Conservation (phyloP, 2,888 invertebrate species). For the Homarus gammarus region DNA sequence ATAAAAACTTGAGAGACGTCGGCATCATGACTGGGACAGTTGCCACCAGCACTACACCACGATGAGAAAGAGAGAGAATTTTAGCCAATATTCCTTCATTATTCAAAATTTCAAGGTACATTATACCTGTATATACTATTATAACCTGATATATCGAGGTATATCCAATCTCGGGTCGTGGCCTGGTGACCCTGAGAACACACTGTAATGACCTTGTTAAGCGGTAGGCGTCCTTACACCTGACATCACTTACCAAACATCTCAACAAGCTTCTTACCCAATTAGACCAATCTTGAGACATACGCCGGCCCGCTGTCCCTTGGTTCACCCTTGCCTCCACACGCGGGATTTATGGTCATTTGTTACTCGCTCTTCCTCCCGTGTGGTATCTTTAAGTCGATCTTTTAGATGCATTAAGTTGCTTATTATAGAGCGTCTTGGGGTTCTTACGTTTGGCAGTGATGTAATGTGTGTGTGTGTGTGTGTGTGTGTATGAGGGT, state of each 20-base stretch:
- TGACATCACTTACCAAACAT: constrained; percentile 51
- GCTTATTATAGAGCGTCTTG: constrained; percentile 36
- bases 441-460: constrained; percentile 59
- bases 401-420: not conserved
- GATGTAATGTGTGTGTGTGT: constrained; percentile 55
- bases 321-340: not conserved
- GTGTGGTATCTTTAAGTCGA: not conserved
- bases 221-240: not conserved
- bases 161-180: too few relatives aligned
- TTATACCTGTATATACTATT: too few relatives aligned
- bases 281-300: constrained; percentile 38
- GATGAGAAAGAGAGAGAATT: too few relatives aligned
- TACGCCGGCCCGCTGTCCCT: not conserved
- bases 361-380: not conserved
- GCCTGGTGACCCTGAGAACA: not conserved
- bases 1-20: not conserved
- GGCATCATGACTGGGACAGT: not conserved
- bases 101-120: too few relatives aligned
- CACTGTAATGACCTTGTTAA: not conserved
- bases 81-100: too few relatives aligned
- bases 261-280: constrained; percentile 46
- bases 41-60: too few relatives aligned
- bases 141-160: too few relatives aligned
- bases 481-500: too few relatives aligned
- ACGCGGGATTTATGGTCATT: not conserved